Evolutionary conservation across 2,888 invertebrate species (phyloP).

Genomic region (Euphydryas editha): DNA sequence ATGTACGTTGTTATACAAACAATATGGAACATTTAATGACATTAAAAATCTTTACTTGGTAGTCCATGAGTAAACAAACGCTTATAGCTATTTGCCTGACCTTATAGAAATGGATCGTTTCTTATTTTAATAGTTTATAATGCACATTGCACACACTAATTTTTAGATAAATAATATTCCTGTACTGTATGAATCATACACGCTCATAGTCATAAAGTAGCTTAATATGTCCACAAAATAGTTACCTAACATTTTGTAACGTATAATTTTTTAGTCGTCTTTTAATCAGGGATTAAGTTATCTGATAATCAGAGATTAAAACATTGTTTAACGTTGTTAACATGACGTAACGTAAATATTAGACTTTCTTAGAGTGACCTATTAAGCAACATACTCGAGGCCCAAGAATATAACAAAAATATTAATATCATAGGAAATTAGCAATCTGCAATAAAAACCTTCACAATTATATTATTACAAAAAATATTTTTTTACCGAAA

Average conservation of each 20-base stretch:
- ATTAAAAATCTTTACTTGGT: no score
- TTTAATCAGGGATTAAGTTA: background rate
- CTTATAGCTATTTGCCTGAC: no score
- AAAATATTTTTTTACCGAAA: no score
- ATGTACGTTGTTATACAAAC: no score
- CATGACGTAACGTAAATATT: conserved; percentile 24
- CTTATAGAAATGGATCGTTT: no score
- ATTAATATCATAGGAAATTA: no score
- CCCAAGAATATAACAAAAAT: no score
- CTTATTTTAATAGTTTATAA: background rate
- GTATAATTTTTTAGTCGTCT: conserved; percentile 29
- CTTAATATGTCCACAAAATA: conserved; percentile 22
- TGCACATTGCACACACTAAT: background rate
- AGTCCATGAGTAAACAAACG: no score
- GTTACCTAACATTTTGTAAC: conserved; percentile 25
- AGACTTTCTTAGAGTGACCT: conserved; percentile 1
- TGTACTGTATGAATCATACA: conserved; percentile 2
- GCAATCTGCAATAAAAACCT: no score
- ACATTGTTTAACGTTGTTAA: conserved; percentile 19
- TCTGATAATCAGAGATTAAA: conserved; percentile 16
- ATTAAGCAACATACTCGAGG: background rate
- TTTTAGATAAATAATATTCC: conserved; percentile 4
- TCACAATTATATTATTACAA: no score
- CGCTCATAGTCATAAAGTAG: background rate
- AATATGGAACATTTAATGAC: no score